Percentiles rank a stretch among this genome's conserved stretches.
Evolutionary conservation across 1,140 invertebrate species (phyloP).

Genomic region (Rhyzopertha dominica): DNA sequence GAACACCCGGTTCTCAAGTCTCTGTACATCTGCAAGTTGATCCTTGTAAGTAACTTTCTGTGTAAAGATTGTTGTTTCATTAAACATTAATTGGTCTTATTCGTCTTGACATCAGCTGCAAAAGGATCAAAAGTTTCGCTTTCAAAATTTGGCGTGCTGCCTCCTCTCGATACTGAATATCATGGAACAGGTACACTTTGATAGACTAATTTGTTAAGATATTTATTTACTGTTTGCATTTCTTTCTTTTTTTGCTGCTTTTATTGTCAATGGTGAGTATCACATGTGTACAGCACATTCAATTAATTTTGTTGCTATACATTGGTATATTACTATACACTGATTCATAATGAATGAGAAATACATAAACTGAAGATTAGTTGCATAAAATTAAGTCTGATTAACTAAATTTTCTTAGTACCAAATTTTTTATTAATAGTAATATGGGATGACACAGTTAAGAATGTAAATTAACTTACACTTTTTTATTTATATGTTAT

Average conservation of each 20-base stretch:
- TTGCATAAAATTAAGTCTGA: too few relatives aligned
- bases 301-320: too few relatives aligned
- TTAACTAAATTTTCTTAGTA: too few relatives aligned
- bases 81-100: constrained; percentile 4
- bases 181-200: constrained; percentile 43
- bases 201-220: neutral
- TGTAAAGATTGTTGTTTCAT: constrained; percentile 2
- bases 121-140: constrained; percentile 43
- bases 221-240: constrained; percentile 6
- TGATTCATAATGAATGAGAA: too few relatives aligned
- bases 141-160: constrained; percentile 44
- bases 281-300: too few relatives aligned
- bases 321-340: too few relatives aligned
- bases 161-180: constrained; percentile 43
- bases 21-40: constrained; percentile 65
- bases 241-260: constrained; percentile 7
- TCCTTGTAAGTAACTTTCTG: constrained; percentile 57
- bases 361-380: too few relatives aligned
- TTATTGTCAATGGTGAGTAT: constrained; percentile 7
- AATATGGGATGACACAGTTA: too few relatives aligned
- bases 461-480: neutral
- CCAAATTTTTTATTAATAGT: too few relatives aligned
- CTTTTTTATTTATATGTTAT: neutral
- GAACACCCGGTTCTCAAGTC: constrained; percentile 50
- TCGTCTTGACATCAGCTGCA: constrained; percentile 42